phyloP scores from a whole-genome alignment of 2,888 invertebrate genomes.

The Parelbella ahira region DNA sequence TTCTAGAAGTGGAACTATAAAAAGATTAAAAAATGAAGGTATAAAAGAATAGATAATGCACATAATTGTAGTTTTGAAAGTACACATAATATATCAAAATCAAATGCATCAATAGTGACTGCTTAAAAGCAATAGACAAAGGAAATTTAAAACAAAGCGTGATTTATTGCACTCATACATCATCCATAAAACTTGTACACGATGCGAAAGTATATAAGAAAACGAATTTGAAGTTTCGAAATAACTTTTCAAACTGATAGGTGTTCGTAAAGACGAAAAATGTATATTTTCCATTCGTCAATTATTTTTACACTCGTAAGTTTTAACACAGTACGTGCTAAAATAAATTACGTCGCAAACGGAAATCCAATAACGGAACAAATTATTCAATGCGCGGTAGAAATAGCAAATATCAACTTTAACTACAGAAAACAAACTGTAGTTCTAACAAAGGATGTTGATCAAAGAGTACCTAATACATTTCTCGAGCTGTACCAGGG shows the following conservation, averaged over 20 bases:
- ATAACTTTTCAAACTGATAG: not conserved
- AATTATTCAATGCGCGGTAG: constrained; percentile 40
- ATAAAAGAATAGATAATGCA: too few relatives aligned
- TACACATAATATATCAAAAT: constrained; percentile 3
- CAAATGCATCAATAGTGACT: constrained; percentile 12
- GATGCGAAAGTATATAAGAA: not conserved
- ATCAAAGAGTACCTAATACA: constrained; percentile 37
- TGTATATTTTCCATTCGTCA: constrained; percentile 1
- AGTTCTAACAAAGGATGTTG: constrained; percentile 45
- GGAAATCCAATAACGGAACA: constrained; percentile 30
- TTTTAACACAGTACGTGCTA: not conserved
- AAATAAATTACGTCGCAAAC: constrained; percentile 3
- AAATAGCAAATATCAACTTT: constrained; percentile 52
- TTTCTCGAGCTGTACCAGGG: constrained; percentile 51
- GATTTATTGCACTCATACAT: constrained; percentile 41
- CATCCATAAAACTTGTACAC: constrained; percentile 16
- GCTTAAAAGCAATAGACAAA: too few relatives aligned
- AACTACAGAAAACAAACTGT: constrained; percentile 44
- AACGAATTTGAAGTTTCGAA: not conserved
- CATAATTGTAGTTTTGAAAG: too few relatives aligned
- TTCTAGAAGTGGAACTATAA: too few relatives aligned
- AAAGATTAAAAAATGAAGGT: too few relatives aligned
- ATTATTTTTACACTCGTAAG: not conserved
- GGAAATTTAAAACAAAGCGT: constrained; percentile 41
- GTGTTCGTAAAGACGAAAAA: not conserved